Conservation (phyloP, 2,888 invertebrate species). For the Stictocephala bisonia region DNA sequence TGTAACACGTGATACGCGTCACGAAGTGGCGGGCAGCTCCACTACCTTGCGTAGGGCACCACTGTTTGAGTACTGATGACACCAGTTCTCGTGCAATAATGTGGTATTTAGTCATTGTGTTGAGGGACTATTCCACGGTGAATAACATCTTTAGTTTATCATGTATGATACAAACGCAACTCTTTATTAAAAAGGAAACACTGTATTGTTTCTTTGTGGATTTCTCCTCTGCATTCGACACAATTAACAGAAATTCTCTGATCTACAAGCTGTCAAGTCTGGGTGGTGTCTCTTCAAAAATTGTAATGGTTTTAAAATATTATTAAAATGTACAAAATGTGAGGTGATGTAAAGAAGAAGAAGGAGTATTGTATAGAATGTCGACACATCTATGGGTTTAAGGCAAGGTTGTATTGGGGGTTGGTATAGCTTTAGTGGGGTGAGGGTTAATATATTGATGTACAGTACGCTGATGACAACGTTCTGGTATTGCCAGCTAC, state of each 20-base stretch:
- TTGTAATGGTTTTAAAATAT: constrained; percentile 38
- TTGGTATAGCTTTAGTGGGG: constrained; percentile 33
- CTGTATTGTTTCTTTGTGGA: constrained; percentile 49
- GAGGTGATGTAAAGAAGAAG: constrained; percentile 41
- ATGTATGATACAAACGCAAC: constrained; percentile 42
- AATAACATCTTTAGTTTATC: constrained; percentile 50
- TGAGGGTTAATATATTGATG: constrained; percentile 37
- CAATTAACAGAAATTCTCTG: constrained; percentile 48
- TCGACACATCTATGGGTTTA: constrained; percentile 44
- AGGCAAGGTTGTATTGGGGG: constrained; percentile 50
- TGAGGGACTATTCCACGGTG: constrained; percentile 41
- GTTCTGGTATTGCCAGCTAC: too few species aligned
- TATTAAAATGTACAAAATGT: constrained; percentile 20
- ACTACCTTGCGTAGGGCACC: too few species aligned
- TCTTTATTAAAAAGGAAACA: constrained; percentile 43
- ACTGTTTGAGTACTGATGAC: too few species aligned
- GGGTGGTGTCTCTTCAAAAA: constrained; percentile 24
- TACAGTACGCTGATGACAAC: too few species aligned
- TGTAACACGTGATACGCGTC: too few species aligned
- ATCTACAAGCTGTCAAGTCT: constrained; percentile 44
- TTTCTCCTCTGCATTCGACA: constrained; percentile 52
- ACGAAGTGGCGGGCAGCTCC: too few species aligned
- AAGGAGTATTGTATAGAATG: constrained; percentile 28
- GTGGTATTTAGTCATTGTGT: too few species aligned
- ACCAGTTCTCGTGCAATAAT: too few species aligned